Percentiles rank a stretch among this genome's conserved stretches.
phyloP scores from a whole-genome alignment of 2,797 vertebrate genomes.

The Moxostoma hubbsi region DNA sequence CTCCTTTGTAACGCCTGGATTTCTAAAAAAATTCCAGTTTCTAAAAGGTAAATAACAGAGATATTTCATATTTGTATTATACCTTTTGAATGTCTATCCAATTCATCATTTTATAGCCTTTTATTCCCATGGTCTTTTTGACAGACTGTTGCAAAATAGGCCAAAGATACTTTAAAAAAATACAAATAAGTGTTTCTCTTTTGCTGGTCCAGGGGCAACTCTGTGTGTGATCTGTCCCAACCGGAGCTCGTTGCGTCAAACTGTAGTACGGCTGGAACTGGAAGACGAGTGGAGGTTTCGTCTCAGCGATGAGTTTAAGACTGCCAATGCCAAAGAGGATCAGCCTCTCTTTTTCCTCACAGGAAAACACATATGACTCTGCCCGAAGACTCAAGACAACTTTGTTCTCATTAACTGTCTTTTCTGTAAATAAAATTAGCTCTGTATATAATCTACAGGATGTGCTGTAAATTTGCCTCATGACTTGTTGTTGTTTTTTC shows the following conservation, averaged over 20 bases:
- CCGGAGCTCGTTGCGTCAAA: slow-evolving; percentile 93
- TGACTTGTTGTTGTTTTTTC: neutral
- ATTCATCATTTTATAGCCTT: too few species aligned
- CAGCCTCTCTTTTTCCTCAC: slow-evolving; percentile 95
- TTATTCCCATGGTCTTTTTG: too few species aligned
- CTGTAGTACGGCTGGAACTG: slow-evolving; percentile 91
- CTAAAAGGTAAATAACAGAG: slow-evolving; percentile 85
- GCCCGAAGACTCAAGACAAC: neutral
- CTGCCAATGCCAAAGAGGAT: slow-evolving; percentile 95
- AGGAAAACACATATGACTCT: slow-evolving; percentile 85
- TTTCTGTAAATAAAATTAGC: slow-evolving; percentile 39
- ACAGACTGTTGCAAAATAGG: too few species aligned
- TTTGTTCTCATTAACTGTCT: slow-evolving; percentile 9
- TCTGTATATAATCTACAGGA: slow-evolving; percentile 50
- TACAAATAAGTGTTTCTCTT: neutral
- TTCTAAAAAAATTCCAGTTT: slow-evolving; percentile 95
- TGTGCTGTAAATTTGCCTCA: slow-evolving; percentile 21
- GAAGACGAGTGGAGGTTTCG: slow-evolving; percentile 97
- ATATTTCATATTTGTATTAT: neutral
- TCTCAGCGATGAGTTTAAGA: slow-evolving; percentile 97
- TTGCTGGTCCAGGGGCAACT: slow-evolving; percentile 84
- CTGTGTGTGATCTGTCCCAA: slow-evolving; percentile 96
- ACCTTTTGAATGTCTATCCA: too few species aligned
- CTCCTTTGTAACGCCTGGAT: slow-evolving; percentile 90
- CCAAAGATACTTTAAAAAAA: neutral